These are phyloP conservation scores for Dryobates pubescens DNA, from an alignment of 2,797 vertebrate species.

Conservation along the genomic window DNA sequence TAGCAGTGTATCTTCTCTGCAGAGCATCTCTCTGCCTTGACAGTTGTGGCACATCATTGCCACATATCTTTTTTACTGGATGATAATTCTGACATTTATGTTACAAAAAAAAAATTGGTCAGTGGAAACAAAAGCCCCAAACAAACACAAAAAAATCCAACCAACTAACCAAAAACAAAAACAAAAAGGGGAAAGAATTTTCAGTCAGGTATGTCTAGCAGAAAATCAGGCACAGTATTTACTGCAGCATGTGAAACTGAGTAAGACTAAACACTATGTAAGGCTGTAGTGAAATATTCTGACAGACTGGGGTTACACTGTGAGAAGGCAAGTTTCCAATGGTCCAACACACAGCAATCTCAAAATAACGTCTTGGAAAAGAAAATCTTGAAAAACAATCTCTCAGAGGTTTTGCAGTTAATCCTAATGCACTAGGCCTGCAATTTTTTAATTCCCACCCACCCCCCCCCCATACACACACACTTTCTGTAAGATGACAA, in stretches of 20 bases:
- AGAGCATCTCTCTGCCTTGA: background rate
- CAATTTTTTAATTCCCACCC: background rate
- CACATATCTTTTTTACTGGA: background rate
- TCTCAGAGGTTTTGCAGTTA: background rate
- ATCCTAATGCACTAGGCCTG: background rate
- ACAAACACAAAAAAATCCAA: too few relatives aligned
- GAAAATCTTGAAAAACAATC: background rate
- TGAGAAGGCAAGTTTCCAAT: background rate
- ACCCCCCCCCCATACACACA: rapidly evolving
- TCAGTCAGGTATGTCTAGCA: background rate
- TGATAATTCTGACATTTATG: background rate
- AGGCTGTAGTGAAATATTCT: background rate
- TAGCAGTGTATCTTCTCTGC: background rate
- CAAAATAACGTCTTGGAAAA: background rate
- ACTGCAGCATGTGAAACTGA: background rate
- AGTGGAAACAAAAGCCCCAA: too few relatives aligned
- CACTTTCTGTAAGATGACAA: background rate
- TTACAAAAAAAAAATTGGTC: background rate
- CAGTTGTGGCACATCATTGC: background rate
- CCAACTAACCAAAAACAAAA: too few relatives aligned
- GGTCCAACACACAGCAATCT: background rate
- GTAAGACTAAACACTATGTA: background rate
- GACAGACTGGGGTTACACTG: background rate
- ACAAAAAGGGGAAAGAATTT: background rate
- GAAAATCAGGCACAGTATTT: background rate